Conservation (phyloP, 2,113 vertebrate species). For the Azemiops feae region DNA sequence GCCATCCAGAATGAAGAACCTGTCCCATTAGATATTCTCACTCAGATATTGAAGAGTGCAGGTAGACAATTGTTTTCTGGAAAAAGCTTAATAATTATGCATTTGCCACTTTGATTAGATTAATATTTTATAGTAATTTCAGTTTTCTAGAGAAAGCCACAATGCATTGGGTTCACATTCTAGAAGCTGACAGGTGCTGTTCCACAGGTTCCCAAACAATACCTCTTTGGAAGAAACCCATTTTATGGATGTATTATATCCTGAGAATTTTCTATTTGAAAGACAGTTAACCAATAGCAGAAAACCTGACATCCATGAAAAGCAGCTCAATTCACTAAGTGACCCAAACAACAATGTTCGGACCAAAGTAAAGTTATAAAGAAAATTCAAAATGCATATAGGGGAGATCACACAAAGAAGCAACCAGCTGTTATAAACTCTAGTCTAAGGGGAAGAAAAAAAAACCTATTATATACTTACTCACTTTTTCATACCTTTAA, state of each 20-base stretch:
- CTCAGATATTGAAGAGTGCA: conserved; percentile 81
- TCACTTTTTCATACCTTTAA: neutral
- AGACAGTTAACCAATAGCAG: neutral
- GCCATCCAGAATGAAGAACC: conserved; percentile 76
- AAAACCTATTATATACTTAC: neutral
- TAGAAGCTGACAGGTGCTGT: neutral
- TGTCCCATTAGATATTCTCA: conserved; percentile 82
- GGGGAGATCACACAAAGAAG: neutral
- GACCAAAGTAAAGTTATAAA: neutral
- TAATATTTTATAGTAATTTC: neutral
- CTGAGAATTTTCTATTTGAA: neutral
- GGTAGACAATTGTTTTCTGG: conserved; percentile 34
- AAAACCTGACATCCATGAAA: neutral
- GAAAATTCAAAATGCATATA: neutral
- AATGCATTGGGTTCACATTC: neutral
- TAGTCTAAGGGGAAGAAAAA: neutral
- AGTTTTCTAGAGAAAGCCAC: neutral
- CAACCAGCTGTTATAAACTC: neutral
- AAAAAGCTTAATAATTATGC: neutral
- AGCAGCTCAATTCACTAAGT: neutral
- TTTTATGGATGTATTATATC: neutral
- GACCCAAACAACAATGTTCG: neutral
- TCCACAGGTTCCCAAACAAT: neutral
- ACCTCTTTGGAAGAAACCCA: neutral
- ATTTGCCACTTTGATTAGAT: neutral